Base-by-base conservation (phyloP, 2,888 invertebrate species). In the Hoplodrina blanda region DNA sequence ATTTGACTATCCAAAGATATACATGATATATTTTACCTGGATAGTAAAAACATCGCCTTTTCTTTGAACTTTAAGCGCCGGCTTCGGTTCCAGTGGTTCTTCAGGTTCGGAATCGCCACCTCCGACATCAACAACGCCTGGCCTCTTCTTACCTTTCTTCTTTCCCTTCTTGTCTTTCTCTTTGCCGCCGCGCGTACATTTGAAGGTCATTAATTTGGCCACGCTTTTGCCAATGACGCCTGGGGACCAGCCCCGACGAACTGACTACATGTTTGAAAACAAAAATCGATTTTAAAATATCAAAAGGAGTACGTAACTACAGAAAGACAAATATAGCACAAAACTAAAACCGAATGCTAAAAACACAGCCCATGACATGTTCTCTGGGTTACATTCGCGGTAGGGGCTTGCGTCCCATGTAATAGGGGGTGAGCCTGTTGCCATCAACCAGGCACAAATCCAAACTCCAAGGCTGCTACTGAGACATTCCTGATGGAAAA, bases 1-100 rank as follows among this genome's bases (percentile, higher is more conserved):
- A 25, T 25, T 25, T 25, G 25, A 25, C 25, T 25, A 25, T 25
- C 25, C 25, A 25, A 25, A 25, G 25, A 25, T 25, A 25, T 25
- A 25, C 25, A 25, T 25, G 2, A 7, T 11, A 11, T 11, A 17
- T 13, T 59, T 80, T 83, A 96, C 96, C 87, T 97, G 97, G 79
- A 97, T 97, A 37, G 96, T 96, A 85, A 97, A 97, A 3, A 96
- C 93, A 4, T 97, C 97, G 53, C 97, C 96, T 87, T 97, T 97
- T 85, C 97, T 97, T 81, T 97, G 96, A 6, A 97, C 96, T 72
- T 96, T 96, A 17, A 97, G 89, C 0, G 97, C 96, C 2, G 97
- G 97, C 82, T 97, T 97, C 0, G 97, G 96, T n/a, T 93, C 92
- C n/a, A 96, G 86, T 0, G 93, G 91, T 19, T 96, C 95, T 0